Conservation (phyloP, 1,140 invertebrate genomes). For the Hyles vespertilio region DNA sequence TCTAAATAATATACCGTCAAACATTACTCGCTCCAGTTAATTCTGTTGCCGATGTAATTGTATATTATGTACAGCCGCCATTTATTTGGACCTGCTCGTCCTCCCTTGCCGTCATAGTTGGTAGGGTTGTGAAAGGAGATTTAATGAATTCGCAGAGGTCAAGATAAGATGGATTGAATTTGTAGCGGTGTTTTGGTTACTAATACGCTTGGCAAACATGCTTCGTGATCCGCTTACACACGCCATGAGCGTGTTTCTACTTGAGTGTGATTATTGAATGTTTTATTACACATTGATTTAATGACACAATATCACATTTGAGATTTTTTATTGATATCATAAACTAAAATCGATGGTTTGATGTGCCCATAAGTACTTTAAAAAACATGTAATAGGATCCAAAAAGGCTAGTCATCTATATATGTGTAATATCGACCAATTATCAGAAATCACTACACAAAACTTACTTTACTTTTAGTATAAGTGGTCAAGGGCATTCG, state of each 20-base stretch:
- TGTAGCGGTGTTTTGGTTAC: slow-evolving; percentile 35
- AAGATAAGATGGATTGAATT: slow-evolving; percentile 22
- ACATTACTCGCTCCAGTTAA: slow-evolving; percentile 36
- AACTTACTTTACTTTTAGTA: too few relatives aligned
- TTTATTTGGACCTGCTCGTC: slow-evolving; percentile 16
- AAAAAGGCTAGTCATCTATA: too few relatives aligned
- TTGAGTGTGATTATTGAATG: slow-evolving; percentile 25
- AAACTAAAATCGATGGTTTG: too few relatives aligned
- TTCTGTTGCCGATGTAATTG: slow-evolving; percentile 28
- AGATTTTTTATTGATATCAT: too few relatives aligned
- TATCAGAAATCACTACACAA: too few relatives aligned
- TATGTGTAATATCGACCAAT: too few relatives aligned
- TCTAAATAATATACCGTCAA: slow-evolving; percentile 38
- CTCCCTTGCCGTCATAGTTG: slow-evolving; percentile 2
- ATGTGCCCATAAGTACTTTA: too few relatives aligned
- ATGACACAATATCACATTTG: too few relatives aligned
- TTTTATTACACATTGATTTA: slow-evolving; percentile 7
- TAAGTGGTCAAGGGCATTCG: too few relatives aligned
- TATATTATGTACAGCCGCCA: slow-evolving; percentile 22
- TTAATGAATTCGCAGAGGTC: slow-evolving; percentile 20
- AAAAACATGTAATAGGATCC: too few relatives aligned
- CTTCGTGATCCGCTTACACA: slow-evolving; percentile 43
- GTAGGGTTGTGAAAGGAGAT: slow-evolving; percentile 7
- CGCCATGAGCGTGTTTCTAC: slow-evolving; percentile 18
- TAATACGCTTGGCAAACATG: slow-evolving; percentile 44